These are phyloP conservation scores for Clarias fuscus DNA, from an alignment of 2,797 vertebrate species.

Conservation along the genomic window DNA sequence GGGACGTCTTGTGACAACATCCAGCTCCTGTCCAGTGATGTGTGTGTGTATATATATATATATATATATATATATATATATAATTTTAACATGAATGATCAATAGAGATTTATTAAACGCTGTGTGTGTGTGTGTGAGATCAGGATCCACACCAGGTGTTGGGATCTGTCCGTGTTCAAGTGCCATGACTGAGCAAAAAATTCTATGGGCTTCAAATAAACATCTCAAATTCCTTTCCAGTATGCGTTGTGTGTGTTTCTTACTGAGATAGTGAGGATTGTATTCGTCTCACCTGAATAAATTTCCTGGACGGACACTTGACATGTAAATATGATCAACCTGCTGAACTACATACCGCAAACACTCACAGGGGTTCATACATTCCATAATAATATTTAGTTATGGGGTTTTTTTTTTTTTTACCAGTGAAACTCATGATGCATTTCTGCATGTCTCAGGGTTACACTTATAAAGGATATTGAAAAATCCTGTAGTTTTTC, in stretches of 20 bases:
- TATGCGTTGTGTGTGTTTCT: not conserved
- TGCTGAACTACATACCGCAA: not conserved
- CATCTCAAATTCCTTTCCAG: constrained; percentile 16
- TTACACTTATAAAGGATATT: not conserved
- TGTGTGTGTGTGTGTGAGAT: not conserved
- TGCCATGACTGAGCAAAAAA: constrained; percentile 19
- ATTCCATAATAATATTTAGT: not conserved
- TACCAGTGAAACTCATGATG: not conserved
- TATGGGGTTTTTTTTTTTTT: not conserved
- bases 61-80: not conserved
- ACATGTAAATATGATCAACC: not conserved
- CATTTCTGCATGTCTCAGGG: not conserved
- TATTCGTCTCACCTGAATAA: not conserved
- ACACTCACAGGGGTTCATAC: not conserved
- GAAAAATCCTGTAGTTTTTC: not conserved
- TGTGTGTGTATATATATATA: not conserved
- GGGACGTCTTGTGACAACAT: not conserved
- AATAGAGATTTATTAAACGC: not conserved
- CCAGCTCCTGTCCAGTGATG: no score
- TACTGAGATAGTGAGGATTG: no score
- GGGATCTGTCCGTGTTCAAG: not conserved
- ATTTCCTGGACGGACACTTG: not conserved
- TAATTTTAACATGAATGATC: not conserved
- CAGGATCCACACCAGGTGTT: not conserved
- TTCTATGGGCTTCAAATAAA: constrained; percentile 44